Conservation (phyloP, 2,797 vertebrate genomes). For the Lemur catta region DNA sequence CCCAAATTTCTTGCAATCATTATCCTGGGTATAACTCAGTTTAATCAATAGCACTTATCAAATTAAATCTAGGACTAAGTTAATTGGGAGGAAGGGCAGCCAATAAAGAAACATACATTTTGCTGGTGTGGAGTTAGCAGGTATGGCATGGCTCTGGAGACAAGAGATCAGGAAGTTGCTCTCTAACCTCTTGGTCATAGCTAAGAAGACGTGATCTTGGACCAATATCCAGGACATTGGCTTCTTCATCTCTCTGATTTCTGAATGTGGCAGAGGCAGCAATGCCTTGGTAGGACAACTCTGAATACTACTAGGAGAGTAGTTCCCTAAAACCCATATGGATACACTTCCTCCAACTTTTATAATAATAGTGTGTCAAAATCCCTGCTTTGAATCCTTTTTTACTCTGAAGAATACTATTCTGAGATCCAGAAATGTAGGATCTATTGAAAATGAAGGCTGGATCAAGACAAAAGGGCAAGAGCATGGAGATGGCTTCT, state of each 20-base stretch:
- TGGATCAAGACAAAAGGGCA: neutral
- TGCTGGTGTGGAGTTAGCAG: neutral
- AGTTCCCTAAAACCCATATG: neutral
- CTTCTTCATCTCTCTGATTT: neutral
- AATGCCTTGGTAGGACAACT: neutral
- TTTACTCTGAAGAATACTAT: neutral
- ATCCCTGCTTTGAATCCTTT: neutral
- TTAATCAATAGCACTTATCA: neutral
- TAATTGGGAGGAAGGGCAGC: neutral
- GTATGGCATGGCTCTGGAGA: fast-evolving
- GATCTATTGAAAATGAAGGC: neutral
- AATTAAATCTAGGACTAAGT: neutral
- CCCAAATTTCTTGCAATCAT: neutral
- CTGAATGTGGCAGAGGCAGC: neutral
- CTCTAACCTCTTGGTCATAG: neutral
- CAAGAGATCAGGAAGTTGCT: neutral
- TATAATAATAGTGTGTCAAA: neutral
- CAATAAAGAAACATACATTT: neutral
- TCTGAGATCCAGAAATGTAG: neutral
- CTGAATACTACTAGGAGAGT: neutral
- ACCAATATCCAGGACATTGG: neutral
- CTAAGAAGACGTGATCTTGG: neutral
- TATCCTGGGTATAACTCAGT: neutral
- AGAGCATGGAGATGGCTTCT: neutral
- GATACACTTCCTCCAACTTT: neutral